Conservation (phyloP, 1,140 invertebrate genomes). For the Nebria ingens region DNA sequence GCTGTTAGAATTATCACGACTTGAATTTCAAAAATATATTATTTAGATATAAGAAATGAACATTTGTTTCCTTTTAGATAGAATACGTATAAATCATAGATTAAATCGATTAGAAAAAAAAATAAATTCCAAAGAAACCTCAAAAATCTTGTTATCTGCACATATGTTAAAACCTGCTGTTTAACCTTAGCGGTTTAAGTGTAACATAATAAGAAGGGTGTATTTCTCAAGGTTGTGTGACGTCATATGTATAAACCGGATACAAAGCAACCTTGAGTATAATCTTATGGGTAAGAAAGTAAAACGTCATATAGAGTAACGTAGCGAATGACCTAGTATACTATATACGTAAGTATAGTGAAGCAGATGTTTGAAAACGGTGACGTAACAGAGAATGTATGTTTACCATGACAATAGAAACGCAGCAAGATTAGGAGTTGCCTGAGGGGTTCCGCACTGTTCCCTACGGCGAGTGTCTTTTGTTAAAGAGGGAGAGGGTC, state of each 20-base stretch:
- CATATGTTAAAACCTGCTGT: background rate
- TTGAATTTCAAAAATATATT: no score
- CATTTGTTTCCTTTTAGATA: no score
- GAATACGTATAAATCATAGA: no score
- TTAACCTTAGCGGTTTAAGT: background rate
- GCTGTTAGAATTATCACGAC: no score
- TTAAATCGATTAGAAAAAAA: no score
- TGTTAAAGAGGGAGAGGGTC: constrained; percentile 28
- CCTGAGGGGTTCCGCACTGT: background rate
- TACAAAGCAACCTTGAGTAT: background rate
- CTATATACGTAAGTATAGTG: background rate
- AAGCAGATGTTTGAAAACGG: background rate
- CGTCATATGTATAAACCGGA: background rate
- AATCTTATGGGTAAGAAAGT: background rate
- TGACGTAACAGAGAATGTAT: background rate
- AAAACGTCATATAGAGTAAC: background rate
- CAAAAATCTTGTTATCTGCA: no score
- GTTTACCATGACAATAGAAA: no score
- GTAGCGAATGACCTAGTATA: background rate
- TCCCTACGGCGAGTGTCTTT: constrained; percentile 25
- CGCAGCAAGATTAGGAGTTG: background rate
- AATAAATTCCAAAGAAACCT: no score
- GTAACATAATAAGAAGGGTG: background rate
- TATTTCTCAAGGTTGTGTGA: background rate
- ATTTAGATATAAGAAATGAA: no score